Evolutionary conservation across 1,140 invertebrate species (phyloP).

Genomic region (Rhyacophila brunnea): DNA sequence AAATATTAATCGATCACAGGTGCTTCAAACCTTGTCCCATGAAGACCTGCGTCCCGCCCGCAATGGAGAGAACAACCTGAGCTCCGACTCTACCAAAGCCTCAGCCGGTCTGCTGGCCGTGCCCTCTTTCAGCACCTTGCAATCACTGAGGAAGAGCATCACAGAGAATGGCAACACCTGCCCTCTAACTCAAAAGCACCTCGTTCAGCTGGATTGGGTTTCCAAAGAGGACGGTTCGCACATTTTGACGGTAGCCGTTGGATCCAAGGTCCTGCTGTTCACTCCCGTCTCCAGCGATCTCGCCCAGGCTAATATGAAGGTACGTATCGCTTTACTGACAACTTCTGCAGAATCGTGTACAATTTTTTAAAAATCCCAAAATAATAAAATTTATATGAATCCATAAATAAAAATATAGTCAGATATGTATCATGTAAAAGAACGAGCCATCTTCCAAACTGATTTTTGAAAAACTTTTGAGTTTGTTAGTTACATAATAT

Average conservation of each 20-base stretch:
- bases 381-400: no score
- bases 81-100: constrained; percentile 48
- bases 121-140: constrained; percentile 89
- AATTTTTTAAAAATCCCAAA: no score
- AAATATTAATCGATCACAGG: no score
- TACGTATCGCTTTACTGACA: no score
- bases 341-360: no score
- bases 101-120: constrained; percentile 75
- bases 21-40: constrained; percentile 62
- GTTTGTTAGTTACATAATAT: no score
- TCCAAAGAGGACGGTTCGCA: constrained; percentile 98
- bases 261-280: constrained; percentile 85
- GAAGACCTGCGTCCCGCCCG: constrained; percentile 57
- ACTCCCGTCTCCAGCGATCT: constrained; percentile 85
- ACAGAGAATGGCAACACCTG: constrained; percentile 89
- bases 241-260: constrained; percentile 94
- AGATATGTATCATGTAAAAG: no score
- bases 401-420: no score
- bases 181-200: constrained; percentile 80
- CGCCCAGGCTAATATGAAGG: constrained; percentile 88
- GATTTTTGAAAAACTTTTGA: no score
- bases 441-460: no score
- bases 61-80: constrained; percentile 51
- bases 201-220: constrained; percentile 97
- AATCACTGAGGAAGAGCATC: constrained; percentile 84